phyloP scores from a whole-genome alignment of 1,140 invertebrate species.

The Globodera ellingtonae region DNA sequence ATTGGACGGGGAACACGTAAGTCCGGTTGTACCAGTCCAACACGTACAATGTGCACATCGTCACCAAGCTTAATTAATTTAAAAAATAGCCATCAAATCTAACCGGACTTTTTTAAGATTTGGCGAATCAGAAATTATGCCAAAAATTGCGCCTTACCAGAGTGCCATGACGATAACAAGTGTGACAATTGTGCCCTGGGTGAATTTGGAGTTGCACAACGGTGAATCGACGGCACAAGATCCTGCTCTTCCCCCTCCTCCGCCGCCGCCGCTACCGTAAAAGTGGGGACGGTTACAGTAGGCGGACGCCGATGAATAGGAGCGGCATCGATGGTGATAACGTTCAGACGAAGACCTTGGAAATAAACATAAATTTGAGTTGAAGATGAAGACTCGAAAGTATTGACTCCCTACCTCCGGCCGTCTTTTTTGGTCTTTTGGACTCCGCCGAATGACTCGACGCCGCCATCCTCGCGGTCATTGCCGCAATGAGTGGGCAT shows the following conservation, averaged over 20 bases:
- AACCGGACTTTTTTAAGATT: not conserved
- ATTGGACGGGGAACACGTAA: constrained; percentile 46
- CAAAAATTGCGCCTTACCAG: constrained; percentile 33
- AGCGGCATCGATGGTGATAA: constrained; percentile 36
- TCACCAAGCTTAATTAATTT: constrained; percentile 30
- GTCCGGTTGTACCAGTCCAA: constrained; percentile 65
- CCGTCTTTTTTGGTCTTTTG: not conserved
- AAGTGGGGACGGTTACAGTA: constrained; percentile 28
- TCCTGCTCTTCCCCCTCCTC: not conserved
- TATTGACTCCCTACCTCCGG: not conserved
- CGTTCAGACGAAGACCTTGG: not conserved
- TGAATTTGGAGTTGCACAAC: constrained; percentile 47
- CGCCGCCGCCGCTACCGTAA: constrained; percentile 17
- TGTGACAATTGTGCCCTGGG: constrained; percentile 51
- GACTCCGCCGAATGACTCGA: not conserved
- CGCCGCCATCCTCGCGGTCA: not conserved
- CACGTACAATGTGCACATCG: constrained; percentile 46
- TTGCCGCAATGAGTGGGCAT: constrained; percentile 16
- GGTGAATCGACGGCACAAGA: constrained; percentile 28
- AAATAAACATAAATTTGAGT: not conserved
- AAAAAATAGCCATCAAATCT: too few relatives aligned
- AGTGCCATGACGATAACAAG: constrained; percentile 52
- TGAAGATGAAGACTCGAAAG: too few relatives aligned
- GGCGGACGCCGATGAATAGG: constrained; percentile 30
- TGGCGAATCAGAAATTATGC: not conserved